Evolutionary conservation across 2,888 invertebrate species (phyloP).

Genomic region (Halocaridina rubra): DNA sequence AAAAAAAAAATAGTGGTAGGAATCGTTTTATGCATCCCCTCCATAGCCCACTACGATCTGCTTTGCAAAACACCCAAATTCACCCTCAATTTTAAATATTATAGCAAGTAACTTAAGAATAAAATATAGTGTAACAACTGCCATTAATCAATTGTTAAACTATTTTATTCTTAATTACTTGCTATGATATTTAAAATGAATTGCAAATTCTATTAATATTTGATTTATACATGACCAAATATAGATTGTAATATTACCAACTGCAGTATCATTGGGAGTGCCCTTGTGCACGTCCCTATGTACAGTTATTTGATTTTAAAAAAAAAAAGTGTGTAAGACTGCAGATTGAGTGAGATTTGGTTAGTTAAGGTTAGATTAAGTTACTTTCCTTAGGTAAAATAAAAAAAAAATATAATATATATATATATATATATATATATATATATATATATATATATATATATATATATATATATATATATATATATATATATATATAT

Average conservation of each 20-base stretch:
- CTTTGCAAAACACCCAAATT: not conserved
- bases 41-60: not conserved
- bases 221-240: no score
- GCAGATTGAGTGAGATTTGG: not conserved
- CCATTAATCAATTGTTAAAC: not conserved
- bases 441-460: not conserved
- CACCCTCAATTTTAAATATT: not conserved
- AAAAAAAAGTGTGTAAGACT: not conserved
- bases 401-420: not conserved
- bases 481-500: not conserved
- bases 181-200: no score
- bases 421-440: not conserved
- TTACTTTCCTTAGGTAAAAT: not conserved
- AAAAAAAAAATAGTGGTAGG: not conserved
- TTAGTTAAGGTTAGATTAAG: no score
- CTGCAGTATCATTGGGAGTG: no score
- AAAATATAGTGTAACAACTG: not conserved
- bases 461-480: not conserved
- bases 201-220: no score
- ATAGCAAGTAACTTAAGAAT: not conserved
- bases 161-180: not conserved
- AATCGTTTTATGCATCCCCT: not conserved
- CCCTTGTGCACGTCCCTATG: no score
- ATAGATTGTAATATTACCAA: no score
- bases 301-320: no score